Evolutionary conservation across 1,140 invertebrate genomes (phyloP).

Genomic region (Manduca sexta): DNA sequence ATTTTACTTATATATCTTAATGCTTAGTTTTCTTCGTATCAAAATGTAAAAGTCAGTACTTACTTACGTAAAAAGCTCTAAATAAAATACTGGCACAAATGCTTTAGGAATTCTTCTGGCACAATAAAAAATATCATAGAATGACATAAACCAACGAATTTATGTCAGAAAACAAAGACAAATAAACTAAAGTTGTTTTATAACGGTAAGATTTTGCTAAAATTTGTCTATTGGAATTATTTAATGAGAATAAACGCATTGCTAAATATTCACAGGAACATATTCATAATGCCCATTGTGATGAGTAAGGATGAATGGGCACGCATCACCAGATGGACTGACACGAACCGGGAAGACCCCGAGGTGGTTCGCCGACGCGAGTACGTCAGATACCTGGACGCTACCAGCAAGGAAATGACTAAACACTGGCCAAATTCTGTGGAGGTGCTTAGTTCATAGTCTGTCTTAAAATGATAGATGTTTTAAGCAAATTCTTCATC

Average conservation of each 20-base stretch:
- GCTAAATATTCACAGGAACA: neutral
- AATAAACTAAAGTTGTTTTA: too few relatives aligned
- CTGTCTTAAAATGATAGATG: neutral
- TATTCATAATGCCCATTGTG: slow-evolving; percentile 39
- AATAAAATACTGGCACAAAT: too few relatives aligned
- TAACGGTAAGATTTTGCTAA: too few relatives aligned
- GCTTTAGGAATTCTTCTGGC: too few relatives aligned
- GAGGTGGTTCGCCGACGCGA: slow-evolving; percentile 33
- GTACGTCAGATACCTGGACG: slow-evolving; percentile 39
- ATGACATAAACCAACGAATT: too few relatives aligned
- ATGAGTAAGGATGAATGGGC: slow-evolving; percentile 50
- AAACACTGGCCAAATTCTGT: slow-evolving; percentile 60
- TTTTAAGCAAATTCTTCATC: neutral
- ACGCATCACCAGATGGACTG: slow-evolving; percentile 40
- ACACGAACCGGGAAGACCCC: slow-evolving; percentile 29
- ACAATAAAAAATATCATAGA: too few relatives aligned
- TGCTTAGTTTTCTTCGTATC: too few relatives aligned
- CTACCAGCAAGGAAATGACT: slow-evolving; percentile 48
- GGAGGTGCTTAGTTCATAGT: slow-evolving; percentile 38
- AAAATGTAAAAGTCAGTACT: too few relatives aligned
- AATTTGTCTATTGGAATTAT: too few relatives aligned
- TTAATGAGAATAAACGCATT: too few relatives aligned
- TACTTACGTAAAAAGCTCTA: too few relatives aligned
- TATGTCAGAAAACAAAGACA: too few relatives aligned
- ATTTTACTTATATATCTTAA: slow-evolving; percentile 5